A percentile compares a stretch with the other conserved stretches of the same genome.
phyloP scores from a whole-genome alignment of 1,140 invertebrate species.

The Pseudomyrmex flavicornis region DNA sequence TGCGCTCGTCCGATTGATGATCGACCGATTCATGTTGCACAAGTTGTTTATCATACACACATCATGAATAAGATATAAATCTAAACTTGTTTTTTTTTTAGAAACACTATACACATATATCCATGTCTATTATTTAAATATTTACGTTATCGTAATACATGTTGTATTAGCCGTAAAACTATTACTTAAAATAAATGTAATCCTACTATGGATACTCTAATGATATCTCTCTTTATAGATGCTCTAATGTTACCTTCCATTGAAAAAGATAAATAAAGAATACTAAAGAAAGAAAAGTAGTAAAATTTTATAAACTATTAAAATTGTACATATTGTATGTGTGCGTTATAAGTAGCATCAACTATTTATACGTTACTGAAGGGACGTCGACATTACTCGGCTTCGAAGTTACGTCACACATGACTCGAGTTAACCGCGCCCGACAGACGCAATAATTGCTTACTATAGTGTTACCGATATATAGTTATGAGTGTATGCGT shows the following conservation, averaged over 20 bases:
- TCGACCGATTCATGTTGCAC: too few relatives aligned
- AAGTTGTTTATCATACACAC: too few relatives aligned
- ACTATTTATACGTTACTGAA: slow-evolving; percentile 51
- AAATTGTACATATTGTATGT: background rate
- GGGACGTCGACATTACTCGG: slow-evolving; percentile 42
- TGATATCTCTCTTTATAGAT: too few relatives aligned
- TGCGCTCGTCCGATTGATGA: too few relatives aligned
- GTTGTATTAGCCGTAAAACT: too few relatives aligned
- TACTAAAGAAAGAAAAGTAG: background rate
- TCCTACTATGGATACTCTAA: background rate
- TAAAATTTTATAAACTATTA: background rate
- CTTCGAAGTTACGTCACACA: slow-evolving; percentile 39
- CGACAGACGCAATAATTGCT: slow-evolving; percentile 26
- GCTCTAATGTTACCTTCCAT: too few relatives aligned
- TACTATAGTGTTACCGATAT: slow-evolving; percentile 1
- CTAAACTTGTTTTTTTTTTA: too few relatives aligned
- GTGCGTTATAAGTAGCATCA: background rate
- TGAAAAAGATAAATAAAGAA: background rate
- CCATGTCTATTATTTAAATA: too few relatives aligned
- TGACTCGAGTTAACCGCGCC: slow-evolving; percentile 61
- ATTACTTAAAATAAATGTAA: background rate
- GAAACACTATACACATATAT: too few relatives aligned
- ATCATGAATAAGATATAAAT: too few relatives aligned
- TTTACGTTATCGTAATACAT: too few relatives aligned
- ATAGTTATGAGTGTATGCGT: background rate